Percentiles rank a stretch among this genome's conserved stretches.
Evolutionary conservation across 2,797 vertebrate species (phyloP).

Genomic region (Chaetophractus vellerosus): DNA sequence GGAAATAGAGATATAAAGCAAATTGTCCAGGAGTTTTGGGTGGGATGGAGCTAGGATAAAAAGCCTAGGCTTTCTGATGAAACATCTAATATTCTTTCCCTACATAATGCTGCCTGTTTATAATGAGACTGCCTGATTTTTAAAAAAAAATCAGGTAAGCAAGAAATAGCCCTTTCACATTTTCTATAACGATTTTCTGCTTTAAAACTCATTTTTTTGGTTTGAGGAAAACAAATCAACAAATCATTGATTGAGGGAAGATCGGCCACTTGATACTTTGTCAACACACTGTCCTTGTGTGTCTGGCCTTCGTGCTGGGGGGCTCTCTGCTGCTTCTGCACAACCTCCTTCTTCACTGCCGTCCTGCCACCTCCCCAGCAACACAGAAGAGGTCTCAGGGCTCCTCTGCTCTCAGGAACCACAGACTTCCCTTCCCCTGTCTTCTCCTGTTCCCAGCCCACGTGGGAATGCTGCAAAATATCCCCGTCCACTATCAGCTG

Average conservation of each 20-base stretch:
- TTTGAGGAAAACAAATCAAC: background rate
- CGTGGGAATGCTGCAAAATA: too few relatives aligned
- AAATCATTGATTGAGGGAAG: background rate
- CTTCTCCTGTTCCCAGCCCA: background rate
- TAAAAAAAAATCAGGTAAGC: background rate
- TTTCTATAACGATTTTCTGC: background rate
- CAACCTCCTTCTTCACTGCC: background rate
- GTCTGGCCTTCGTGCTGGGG: background rate
- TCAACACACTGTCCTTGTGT: background rate
- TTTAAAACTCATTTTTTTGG: background rate
- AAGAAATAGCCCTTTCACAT: background rate
- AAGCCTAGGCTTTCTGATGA: background rate
- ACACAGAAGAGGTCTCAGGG: background rate
- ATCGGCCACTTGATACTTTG: background rate
- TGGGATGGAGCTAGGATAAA: background rate
- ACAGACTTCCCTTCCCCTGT: background rate
- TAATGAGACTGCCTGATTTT: background rate
- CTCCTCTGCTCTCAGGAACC: background rate
- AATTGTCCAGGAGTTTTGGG: background rate
- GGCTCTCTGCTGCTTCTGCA: background rate
- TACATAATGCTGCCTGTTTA: background rate
- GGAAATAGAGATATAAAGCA: conserved; percentile 3
- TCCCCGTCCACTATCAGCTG: background rate
- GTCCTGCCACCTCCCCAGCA: background rate
- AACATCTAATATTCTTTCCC: background rate